Evolutionary conservation across 1,140 invertebrate species (phyloP).

Genomic region (Galleria mellonella): DNA sequence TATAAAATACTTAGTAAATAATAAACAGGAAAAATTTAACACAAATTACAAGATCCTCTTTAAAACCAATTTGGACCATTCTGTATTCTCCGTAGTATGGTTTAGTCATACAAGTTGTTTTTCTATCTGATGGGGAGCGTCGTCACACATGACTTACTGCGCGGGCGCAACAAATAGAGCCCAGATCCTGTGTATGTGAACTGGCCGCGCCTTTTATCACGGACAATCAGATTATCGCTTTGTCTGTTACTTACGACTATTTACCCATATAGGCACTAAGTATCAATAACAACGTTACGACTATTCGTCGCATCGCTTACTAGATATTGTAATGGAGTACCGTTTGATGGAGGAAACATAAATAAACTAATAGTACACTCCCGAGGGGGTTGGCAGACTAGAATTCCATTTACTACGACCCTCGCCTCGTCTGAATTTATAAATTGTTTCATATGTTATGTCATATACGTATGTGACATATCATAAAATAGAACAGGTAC

Average conservation of each 20-base stretch:
- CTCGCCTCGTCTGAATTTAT: not conserved
- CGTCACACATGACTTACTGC: constrained; percentile 36
- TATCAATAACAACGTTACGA: constrained; percentile 2
- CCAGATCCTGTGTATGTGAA: constrained; percentile 65
- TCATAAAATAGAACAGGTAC: too few species aligned
- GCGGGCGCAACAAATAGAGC: constrained; percentile 57
- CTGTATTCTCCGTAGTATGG: too few species aligned
- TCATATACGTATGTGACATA: too few species aligned
- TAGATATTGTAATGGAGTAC: not conserved
- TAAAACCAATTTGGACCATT: too few species aligned
- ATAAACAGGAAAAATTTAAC: too few species aligned
- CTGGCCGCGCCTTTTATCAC: constrained; percentile 30
- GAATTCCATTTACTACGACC: not conserved
- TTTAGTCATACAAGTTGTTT: not conserved
- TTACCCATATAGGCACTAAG: constrained; percentile 2
- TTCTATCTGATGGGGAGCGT: constrained; percentile 30
- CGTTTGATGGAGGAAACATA: constrained; percentile 5
- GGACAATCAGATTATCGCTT: constrained; percentile 15
- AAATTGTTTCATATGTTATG: not conserved
- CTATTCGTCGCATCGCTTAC: not conserved
- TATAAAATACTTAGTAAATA: too few species aligned
- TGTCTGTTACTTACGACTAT: not conserved
- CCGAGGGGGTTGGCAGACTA: not conserved
- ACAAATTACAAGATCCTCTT: too few species aligned
- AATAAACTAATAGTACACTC: not conserved